Conservation (phyloP, 2,797 vertebrate species). For the Xyrichtys novacula region DNA sequence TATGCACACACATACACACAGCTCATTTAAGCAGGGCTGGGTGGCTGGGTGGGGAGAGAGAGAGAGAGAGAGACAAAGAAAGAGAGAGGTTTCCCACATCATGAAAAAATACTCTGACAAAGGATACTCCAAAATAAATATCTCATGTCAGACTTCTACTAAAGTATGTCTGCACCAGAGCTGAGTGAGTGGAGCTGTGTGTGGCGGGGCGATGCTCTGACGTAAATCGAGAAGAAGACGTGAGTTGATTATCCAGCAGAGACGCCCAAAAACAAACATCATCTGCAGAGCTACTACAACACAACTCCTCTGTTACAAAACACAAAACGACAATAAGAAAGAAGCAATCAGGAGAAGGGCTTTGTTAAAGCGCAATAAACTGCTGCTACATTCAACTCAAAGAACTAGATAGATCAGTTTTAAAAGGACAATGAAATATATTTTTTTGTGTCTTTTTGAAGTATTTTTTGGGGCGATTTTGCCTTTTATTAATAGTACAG, state of each 20-base stretch:
- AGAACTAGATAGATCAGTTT: too few species aligned
- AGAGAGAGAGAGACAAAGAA: slow-evolving; percentile 35
- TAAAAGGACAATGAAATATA: too few species aligned
- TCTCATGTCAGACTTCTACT: slow-evolving; percentile 16
- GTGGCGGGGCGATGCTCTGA: not conserved
- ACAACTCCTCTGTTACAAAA: too few species aligned
- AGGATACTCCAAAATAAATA: slow-evolving; percentile 44
- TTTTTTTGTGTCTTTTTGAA: too few species aligned
- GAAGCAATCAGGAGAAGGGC: too few species aligned
- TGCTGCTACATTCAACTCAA: too few species aligned
- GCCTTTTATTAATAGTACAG: too few species aligned
- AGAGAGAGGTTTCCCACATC: slow-evolving; percentile 57
- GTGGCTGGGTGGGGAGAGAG: slow-evolving; percentile 54
- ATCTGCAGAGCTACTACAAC: slow-evolving; percentile 1
- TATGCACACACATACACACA: slow-evolving; percentile 37
- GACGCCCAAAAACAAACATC: slow-evolving; percentile 19
- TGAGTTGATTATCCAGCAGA: not conserved
- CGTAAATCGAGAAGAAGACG: slow-evolving; percentile 10
- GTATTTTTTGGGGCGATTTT: too few species aligned
- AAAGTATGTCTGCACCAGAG: not conserved
- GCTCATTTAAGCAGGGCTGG: slow-evolving; percentile 51
- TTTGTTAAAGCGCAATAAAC: too few species aligned
- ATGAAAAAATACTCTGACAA: slow-evolving; percentile 40
- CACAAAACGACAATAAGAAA: too few species aligned
- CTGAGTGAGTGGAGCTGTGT: slow-evolving; percentile 1